Evolutionary conservation across 2,113 vertebrate species (phyloP), one percentile per base, ranked within the genome.

Genomic region (Brachirus orientalis): DNA sequence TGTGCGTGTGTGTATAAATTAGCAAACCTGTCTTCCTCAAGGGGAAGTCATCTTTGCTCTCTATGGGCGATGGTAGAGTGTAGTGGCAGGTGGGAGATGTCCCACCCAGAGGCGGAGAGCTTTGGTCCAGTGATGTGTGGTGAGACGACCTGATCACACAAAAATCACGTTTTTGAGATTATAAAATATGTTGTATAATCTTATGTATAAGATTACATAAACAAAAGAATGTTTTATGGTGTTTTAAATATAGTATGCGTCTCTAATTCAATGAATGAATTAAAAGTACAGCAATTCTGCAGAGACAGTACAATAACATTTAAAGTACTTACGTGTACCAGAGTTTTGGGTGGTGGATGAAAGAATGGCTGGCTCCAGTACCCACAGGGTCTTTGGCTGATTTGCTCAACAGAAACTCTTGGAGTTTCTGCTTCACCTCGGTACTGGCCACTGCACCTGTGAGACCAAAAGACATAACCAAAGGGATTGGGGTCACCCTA

Each of bases 381-480:
- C 89, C 67, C 65, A 89, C 81, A 73, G 93, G 90, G 83, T 99
- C 97, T 92, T 98, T 99, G 69, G 96, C 95, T 0, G 97, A 96
- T 94, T 99, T 99, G 88, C 94, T 99, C 86, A 99, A 87, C 75
- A 99, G 94, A 95, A 99, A 99, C 94, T 99, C 98, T 80, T 99
- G 98, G 90, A 99, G 96, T 90, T 98, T 99, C 93, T 98, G 98
- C 84, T 99, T 99, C 62, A 99, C 97, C 78, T 99, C 96, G 41
- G 95, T 98, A 88, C 98, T 99, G 77, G 97, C 97, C 76, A 96
- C 95, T 45, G 96, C 97, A 90, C 97, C 98, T 99, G 92, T 90
- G 90, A 95, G 84, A 84, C 78, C 89, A 92, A 86, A 54, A 84
- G 77, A 46, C 61, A 52, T 57, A 90, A 84, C 0, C 66, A 85